Evolutionary conservation across 2,797 vertebrate species (phyloP), one percentile per base, ranked within the genome.

Genomic region (Lagorchestes hirsutus): DNA sequence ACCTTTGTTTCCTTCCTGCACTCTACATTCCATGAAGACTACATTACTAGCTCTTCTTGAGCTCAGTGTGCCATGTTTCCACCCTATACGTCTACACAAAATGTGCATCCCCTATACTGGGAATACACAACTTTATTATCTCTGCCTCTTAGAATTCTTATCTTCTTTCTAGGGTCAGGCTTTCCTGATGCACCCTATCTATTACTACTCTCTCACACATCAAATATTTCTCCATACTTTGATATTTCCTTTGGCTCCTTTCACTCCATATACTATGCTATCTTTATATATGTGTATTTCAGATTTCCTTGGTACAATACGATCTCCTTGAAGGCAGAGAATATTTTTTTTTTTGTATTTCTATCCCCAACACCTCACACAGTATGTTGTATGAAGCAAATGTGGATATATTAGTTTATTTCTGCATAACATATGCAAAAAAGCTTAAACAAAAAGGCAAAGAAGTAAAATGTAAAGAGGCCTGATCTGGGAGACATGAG

Each of bases 381-480:
- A 82, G 16, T 82, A 24, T 82, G 46, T 8, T 46, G 18, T 46
- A 46, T 82, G 67, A 82, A 24, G 67, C 22, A 74, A n/a, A 40
- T 74, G 34, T 67, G 14, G 34, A 40, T 74, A 74, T 40, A 74
- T 74, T n/a, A 82, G 40, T 82, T 82, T 82, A 74, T 82, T 82
- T 46, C 67, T 82, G n/a, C 5, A 46, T 40, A 40, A 82, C 18
- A 40, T 74, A 24, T 22, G n/a, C 67, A 40, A 54, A 54, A 50
- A n/a, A 90, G 40, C 29, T 59, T 27, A 1, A 31, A 0, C 34
- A 52, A 57, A 93, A 91, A 96, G 24, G 87, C 67, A 57, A n/a
- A 46, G 31, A 62, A 24, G 14, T n/a, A 56, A 8, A 0, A 0
- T 5, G 18, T 27, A 52, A 31, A n/a, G 9, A 2, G 55, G 22